Conservation (phyloP, 1,140 invertebrate species). For the Oedothorax gibbosus region DNA sequence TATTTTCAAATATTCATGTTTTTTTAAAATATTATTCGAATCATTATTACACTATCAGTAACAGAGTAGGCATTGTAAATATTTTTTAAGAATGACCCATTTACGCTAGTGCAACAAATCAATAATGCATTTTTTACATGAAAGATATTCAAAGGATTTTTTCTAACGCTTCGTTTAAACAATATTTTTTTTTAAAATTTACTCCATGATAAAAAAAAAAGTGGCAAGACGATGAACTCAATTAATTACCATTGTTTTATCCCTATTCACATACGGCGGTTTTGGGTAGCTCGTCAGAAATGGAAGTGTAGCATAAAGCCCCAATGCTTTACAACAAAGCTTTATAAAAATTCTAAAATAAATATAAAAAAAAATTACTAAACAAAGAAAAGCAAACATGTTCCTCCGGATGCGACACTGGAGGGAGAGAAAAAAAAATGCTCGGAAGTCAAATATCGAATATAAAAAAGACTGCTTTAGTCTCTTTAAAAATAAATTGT, state of each 20-base stretch:
- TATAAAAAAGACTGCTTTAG: conserved; percentile 17
- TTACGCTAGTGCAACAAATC: neutral
- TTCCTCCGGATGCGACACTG: conserved; percentile 26
- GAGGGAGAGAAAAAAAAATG: conserved; percentile 2
- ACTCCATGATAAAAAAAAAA: neutral
- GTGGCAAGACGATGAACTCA: neutral
- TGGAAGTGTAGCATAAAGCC: neutral
- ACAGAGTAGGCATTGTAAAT: neutral
- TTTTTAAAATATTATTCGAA: too few relatives aligned
- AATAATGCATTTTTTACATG: neutral
- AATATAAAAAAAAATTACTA: conserved; percentile 6
- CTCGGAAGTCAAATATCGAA: conserved; percentile 39
- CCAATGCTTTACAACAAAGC: neutral
- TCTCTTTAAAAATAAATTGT: neutral
- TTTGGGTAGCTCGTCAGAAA: neutral
- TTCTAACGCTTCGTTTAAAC: neutral
- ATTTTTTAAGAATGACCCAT: neutral
- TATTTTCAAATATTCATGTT: too few relatives aligned
- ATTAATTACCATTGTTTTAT: conserved; percentile 50
- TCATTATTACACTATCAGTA: too few relatives aligned
- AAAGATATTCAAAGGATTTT: neutral
- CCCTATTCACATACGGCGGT: neutral
- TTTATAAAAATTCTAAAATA: conserved; percentile 14
- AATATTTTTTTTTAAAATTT: neutral
- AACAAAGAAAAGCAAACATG: conserved; percentile 14